phyloP scores from a whole-genome alignment of 2,797 vertebrate species.

The Agapornis canus region DNA sequence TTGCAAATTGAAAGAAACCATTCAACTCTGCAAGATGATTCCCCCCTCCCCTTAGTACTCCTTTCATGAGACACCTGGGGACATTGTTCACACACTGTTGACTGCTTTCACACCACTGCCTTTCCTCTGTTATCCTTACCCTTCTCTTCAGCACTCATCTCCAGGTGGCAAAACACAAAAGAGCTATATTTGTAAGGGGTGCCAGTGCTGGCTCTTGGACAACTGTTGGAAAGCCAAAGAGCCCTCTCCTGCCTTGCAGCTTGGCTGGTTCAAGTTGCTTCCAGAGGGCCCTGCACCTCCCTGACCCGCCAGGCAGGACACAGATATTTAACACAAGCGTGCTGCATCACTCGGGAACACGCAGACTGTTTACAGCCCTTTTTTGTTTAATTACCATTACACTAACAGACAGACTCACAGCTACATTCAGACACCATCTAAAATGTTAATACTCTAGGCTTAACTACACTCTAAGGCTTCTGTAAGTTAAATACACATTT shows the following conservation, averaged over 20 bases:
- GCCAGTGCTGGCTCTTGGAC: not conserved
- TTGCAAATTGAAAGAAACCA: constrained; percentile 23
- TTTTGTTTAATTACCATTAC: not conserved
- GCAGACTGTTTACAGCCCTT: not conserved
- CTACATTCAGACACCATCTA: not conserved
- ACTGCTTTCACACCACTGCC: constrained; percentile 43
- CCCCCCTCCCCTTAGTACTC: not conserved
- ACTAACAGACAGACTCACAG: not conserved
- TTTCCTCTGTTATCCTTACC: not conserved
- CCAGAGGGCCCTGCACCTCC: not conserved
- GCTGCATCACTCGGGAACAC: not conserved
- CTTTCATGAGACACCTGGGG: constrained; percentile 38
- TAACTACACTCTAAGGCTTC: not conserved
- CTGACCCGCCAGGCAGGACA: not conserved
- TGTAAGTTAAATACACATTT: not conserved
- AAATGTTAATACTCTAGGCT: not conserved
- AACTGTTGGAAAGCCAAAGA: not conserved
- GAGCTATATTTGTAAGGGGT: not conserved
- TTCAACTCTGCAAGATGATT: constrained; percentile 35
- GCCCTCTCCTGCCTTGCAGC: not conserved
- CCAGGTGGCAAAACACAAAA: not conserved
- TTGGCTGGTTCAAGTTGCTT: not conserved
- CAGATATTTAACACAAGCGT: not conserved
- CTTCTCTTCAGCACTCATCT: not conserved
- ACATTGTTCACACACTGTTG: constrained; percentile 34